phyloP scores from a whole-genome alignment of 2,888 invertebrate genomes.

The Sabellastarte sp. region DNA sequence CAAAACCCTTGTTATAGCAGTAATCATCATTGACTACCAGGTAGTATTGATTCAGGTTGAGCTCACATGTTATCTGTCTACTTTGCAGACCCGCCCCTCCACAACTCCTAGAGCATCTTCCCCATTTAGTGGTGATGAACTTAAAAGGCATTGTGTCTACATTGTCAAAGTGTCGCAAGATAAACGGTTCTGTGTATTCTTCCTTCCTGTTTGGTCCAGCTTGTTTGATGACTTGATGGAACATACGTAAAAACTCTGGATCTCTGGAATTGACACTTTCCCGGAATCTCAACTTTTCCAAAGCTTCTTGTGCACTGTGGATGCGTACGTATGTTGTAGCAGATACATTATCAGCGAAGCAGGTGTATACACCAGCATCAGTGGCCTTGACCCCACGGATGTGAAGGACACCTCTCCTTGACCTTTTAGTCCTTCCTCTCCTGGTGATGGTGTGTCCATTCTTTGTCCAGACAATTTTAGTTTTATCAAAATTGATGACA shows the following conservation, averaged over 20 bases:
- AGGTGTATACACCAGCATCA: background rate
- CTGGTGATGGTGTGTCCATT: background rate
- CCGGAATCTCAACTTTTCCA: background rate
- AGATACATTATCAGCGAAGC: background rate
- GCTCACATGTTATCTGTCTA: constrained; percentile 68
- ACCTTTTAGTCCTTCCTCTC: background rate
- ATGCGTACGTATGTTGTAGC: background rate
- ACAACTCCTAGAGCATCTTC: constrained; percentile 80
- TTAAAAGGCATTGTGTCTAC: constrained; percentile 12
- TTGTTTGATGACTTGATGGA: background rate
- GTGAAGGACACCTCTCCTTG: background rate
- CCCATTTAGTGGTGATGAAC: constrained; percentile 69
- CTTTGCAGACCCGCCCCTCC: constrained; percentile 78
- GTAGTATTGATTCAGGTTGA: constrained; percentile 65
- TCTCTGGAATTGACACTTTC: background rate
- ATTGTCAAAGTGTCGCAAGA: background rate
- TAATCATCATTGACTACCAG: constrained; percentile 58
- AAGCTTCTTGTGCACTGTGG: background rate
- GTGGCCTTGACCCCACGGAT: background rate
- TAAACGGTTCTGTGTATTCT: background rate
- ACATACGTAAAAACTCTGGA: background rate
- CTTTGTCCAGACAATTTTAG: background rate
- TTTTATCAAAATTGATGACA: background rate
- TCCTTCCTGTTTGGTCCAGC: background rate
- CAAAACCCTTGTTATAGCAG: constrained; percentile 13